A percentile compares a stretch with the other conserved stretches of the same genome.
Evolutionary conservation across 2,888 invertebrate genomes (phyloP).

Genomic region (Lamproptera curius): DNA sequence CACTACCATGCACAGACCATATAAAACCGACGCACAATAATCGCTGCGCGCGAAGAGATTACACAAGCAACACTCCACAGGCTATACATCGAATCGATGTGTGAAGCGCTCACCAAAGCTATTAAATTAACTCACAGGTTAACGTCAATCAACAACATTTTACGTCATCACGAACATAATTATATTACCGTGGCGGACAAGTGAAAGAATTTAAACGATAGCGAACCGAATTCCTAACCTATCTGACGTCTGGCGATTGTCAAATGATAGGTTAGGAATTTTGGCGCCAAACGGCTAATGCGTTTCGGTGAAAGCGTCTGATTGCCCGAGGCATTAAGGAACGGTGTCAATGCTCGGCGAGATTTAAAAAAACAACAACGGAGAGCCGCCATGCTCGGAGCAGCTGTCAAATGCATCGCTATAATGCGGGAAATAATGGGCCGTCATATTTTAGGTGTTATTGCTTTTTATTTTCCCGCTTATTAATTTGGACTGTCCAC

Average conservation of each 20-base stretch:
- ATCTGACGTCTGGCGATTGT: constrained; percentile 28
- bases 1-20: constrained; percentile 19
- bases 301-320: constrained; percentile 53
- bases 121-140: constrained; percentile 11
- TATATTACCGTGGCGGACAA: constrained; percentile 9
- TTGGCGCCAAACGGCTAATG: constrained; percentile 59
- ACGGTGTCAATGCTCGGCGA: constrained; percentile 45
- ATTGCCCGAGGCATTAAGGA: constrained; percentile 44
- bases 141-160: constrained; percentile 15
- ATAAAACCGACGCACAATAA: constrained; percentile 33
- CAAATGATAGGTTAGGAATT: constrained; percentile 56
- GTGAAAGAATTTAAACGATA: constrained; percentile 19
- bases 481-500: too few relatives aligned
- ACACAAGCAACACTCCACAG: constrained; percentile 25
- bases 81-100: constrained; percentile 7
- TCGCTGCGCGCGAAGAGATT: constrained; percentile 36
- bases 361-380: constrained; percentile 32
- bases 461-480: neutral
- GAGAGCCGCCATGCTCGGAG: constrained; percentile 4
- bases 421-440: constrained; percentile 12
- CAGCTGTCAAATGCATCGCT: constrained; percentile 14
- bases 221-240: too few relatives aligned
- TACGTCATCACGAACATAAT: too few relatives aligned
- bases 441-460: constrained; percentile 2
- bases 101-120: constrained; percentile 4